Conservation (phyloP, 2,797 vertebrate genomes). For the Columba guinea region DNA sequence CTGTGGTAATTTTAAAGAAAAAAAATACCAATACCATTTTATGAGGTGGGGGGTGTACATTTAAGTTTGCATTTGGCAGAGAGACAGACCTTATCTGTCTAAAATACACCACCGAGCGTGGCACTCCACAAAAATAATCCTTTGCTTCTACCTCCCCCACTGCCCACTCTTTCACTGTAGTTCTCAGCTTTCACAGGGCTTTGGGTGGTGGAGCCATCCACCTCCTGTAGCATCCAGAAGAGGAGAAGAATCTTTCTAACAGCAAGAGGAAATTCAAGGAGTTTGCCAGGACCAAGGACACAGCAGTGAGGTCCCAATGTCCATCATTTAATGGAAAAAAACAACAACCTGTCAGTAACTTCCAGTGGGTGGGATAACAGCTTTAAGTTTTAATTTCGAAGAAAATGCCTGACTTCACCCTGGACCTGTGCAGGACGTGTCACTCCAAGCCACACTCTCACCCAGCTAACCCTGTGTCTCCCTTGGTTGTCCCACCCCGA, state of each 20-base stretch:
- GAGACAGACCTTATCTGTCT: slow-evolving; percentile 24
- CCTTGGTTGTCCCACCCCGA: not conserved
- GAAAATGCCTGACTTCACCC: not conserved
- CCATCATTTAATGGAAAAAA: not conserved
- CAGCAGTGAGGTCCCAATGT: not conserved
- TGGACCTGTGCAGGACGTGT: not conserved
- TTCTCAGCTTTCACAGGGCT: not conserved
- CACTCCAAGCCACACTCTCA: not conserved
- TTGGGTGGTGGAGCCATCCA: not conserved
- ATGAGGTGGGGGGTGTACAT: not conserved
- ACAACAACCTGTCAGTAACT: rapidly evolving
- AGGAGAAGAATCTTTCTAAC: not conserved
- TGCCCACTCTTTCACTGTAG: slow-evolving; percentile 6
- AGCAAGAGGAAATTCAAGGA: slow-evolving; percentile 3
- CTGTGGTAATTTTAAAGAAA: slow-evolving; percentile 46
- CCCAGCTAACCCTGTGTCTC: not conserved
- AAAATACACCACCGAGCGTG: slow-evolving; percentile 19
- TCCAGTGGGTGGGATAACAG: not conserved
- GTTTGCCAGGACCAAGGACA: not conserved
- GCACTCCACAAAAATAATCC: not conserved
- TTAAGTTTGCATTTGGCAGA: slow-evolving; percentile 44
- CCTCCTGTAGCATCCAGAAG: not conserved
- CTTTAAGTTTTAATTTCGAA: not conserved
- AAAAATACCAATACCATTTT: slow-evolving; percentile 1
- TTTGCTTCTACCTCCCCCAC: not conserved